A percentile compares a stretch with the other conserved stretches of the same genome.
These are phyloP conservation scores for Pseudomyrmex pallidus DNA, from an alignment of 1,140 invertebrate genomes.

Conservation along the genomic window DNA sequence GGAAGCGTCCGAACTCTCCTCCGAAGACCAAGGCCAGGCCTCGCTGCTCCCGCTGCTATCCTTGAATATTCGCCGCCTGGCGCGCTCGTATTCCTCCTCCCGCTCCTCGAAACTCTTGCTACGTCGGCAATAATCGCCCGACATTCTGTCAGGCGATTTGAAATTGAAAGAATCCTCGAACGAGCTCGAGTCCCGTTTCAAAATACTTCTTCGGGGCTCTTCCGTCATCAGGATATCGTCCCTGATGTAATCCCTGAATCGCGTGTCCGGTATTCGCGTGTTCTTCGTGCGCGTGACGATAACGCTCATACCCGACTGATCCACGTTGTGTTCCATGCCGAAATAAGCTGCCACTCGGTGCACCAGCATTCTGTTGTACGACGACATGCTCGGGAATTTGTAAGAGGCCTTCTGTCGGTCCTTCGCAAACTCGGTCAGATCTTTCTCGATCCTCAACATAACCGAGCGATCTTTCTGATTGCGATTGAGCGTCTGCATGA, in stretches of 20 bases:
- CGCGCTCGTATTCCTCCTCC: conserved; percentile 94
- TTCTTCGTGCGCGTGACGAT: conserved; percentile 92
- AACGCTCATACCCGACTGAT: conserved; percentile 93
- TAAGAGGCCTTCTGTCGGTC: conserved; percentile 92
- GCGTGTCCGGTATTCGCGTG: conserved; percentile 90
- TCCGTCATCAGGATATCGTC: conserved; percentile 87
- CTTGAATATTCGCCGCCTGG: conserved; percentile 92
- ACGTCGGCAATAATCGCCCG: conserved; percentile 88
- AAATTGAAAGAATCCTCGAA: conserved; percentile 89
- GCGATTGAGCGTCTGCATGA: conserved; percentile 95
- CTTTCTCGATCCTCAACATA: conserved; percentile 94
- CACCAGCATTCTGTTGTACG: conserved; percentile 97
- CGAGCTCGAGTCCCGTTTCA: conserved; percentile 93
- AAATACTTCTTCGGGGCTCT: conserved; percentile 91
- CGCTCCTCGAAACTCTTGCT: conserved; percentile 96
- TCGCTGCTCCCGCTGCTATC: conserved; percentile 80
- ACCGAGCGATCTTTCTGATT: conserved; percentile 94
- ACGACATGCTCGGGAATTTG: conserved; percentile 96
- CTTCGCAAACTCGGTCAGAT: conserved; percentile 92
- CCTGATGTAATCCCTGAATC: conserved; percentile 88
- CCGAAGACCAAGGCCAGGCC: conserved; percentile 85
- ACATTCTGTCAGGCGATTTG: conserved; percentile 88
- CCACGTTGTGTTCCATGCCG: conserved; percentile 97
- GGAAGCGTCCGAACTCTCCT: conserved; percentile 81
- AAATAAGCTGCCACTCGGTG: conserved; percentile 97